These are phyloP conservation scores for Phalanger gymnotis DNA, from an alignment of 2,797 vertebrate species.

Conservation along the genomic window DNA sequence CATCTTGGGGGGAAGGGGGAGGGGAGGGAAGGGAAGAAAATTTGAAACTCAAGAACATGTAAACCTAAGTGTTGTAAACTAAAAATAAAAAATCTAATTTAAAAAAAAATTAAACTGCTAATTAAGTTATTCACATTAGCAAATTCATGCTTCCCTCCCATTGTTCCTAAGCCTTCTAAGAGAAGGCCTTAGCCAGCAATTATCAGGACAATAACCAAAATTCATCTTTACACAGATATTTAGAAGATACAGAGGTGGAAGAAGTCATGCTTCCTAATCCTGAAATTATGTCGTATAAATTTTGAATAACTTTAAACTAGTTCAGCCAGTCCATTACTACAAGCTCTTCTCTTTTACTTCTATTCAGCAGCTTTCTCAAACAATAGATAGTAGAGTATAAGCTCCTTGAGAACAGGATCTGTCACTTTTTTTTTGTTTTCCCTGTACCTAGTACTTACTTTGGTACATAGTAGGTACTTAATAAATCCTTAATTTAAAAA, in stretches of 20 bases:
- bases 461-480: neutral
- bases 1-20: too few relatives aligned
- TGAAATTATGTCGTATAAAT: neutral
- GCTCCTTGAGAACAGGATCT: neutral
- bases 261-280: neutral
- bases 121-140: neutral
- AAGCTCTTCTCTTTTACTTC: neutral
- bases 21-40: too few relatives aligned
- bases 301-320: neutral
- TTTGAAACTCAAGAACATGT: too few relatives aligned
- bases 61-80: too few relatives aligned
- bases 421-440: neutral
- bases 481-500: neutral
- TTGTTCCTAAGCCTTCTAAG: neutral
- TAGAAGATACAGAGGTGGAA: neutral
- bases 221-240: neutral
- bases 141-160: neutral
- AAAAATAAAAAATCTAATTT: too few relatives aligned
- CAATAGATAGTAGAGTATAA: neutral
- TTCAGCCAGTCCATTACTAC: neutral
- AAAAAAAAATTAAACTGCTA: neutral
- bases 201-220: neutral
- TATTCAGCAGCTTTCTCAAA: neutral
- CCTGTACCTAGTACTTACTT: neutral
- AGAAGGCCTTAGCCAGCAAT: neutral